Percentiles rank a stretch among this genome's conserved stretches.
phyloP scores from a whole-genome alignment of 2,888 invertebrate species.

The Ernsta delagoae region DNA sequence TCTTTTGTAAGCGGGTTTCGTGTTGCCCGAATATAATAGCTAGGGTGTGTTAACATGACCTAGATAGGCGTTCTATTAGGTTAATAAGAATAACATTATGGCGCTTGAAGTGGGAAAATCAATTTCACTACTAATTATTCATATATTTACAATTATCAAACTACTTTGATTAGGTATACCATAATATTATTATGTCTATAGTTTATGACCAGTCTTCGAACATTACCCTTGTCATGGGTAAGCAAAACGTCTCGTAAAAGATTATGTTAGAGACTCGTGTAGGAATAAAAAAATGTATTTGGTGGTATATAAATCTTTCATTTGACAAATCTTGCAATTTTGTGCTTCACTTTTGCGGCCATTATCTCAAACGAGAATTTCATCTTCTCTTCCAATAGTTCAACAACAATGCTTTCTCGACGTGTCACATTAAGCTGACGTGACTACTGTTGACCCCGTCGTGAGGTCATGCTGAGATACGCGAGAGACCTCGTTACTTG shows the following conservation, averaged over 20 bases:
- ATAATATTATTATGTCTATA: too few species aligned
- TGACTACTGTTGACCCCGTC: not conserved
- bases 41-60: slow-evolving; percentile 20
- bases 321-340: not conserved
- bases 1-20: too few species aligned
- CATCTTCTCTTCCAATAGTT: not conserved
- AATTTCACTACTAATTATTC: too few species aligned
- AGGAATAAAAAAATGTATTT: too few species aligned
- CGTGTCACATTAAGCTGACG: slow-evolving; percentile 3
- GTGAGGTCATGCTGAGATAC: not conserved
- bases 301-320: too few species aligned
- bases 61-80: slow-evolving; percentile 28
- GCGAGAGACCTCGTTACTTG: not conserved
- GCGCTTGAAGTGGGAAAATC: not conserved
- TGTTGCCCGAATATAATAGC: slow-evolving; percentile 21
- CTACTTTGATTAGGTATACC: too few species aligned
- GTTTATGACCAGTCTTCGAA: too few species aligned
- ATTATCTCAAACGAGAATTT: not conserved
- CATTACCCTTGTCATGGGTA: too few species aligned
- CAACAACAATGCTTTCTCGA: not conserved
- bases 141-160: too few species aligned
- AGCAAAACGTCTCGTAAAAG: too few species aligned
- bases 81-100: slow-evolving; percentile 20
- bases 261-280: too few species aligned
- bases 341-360: not conserved